Evolutionary conservation across 2,113 vertebrate genomes (phyloP).

Genomic region (Menidia beryllina): DNA sequence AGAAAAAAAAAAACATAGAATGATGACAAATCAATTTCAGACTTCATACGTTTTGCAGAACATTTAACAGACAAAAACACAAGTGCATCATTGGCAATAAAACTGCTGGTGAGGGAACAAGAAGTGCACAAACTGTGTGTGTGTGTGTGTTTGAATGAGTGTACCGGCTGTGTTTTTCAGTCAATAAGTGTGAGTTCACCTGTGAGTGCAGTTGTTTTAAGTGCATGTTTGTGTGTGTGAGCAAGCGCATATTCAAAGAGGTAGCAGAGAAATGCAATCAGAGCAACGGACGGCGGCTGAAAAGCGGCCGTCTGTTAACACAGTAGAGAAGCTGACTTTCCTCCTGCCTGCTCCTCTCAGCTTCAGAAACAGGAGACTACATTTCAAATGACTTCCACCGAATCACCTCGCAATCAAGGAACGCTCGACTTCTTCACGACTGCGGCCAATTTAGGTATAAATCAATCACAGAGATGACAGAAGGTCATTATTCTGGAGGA

Average conservation of each 20-base stretch:
- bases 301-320: not conserved
- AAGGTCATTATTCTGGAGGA: not conserved
- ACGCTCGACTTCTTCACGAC: not conserved
- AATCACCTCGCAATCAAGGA: not conserved
- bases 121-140: slow-evolving; percentile 62
- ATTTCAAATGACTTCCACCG: not conserved
- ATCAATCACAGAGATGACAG: not conserved
- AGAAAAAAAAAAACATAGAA: slow-evolving; percentile 18
- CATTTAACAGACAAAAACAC: slow-evolving; percentile 64
- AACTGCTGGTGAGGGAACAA: slow-evolving; percentile 78
- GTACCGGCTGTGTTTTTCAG: slow-evolving; percentile 22
- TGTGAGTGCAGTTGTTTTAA: slow-evolving; percentile 35
- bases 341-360: slow-evolving; percentile 13
- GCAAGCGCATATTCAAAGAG: slow-evolving; percentile 69
- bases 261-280: slow-evolving; percentile 71
- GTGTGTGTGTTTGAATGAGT: slow-evolving; percentile 25
- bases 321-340: slow-evolving; percentile 14
- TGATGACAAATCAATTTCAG: slow-evolving; percentile 32
- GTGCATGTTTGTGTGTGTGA: slow-evolving; percentile 47
- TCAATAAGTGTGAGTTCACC: slow-evolving; percentile 18
- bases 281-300: slow-evolving; percentile 33
- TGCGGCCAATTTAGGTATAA: slow-evolving; percentile 5
- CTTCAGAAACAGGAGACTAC: slow-evolving; percentile 3
- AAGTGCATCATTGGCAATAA: slow-evolving; percentile 80
- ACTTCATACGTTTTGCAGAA: slow-evolving; percentile 59